These are phyloP conservation scores for Sebastes baramenuke DNA, from an alignment of 2,797 vertebrate genomes.

Conservation along the genomic window DNA sequence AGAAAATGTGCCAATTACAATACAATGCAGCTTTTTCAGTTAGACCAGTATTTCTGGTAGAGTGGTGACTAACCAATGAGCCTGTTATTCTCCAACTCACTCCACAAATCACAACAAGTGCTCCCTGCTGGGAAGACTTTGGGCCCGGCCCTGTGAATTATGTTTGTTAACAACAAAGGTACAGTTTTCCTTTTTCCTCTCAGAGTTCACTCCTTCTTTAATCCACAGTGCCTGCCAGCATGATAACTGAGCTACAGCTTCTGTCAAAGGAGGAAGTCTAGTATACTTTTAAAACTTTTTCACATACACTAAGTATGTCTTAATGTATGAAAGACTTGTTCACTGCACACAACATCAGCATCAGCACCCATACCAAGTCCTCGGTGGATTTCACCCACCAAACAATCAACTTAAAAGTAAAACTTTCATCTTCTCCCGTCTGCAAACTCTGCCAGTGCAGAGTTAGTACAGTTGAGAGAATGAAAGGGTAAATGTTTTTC, in stretches of 20 bases:
- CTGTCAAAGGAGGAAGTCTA: not conserved
- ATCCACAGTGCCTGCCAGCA: constrained; percentile 13
- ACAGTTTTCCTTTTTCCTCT: constrained; percentile 23
- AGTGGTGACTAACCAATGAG: constrained; percentile 1
- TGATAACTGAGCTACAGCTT: constrained; percentile 18
- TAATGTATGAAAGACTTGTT: constrained; percentile 14
- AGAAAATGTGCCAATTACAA: not conserved
- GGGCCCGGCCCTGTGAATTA: constrained; percentile 18
- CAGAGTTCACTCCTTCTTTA: constrained; percentile 10
- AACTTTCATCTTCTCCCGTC: constrained; percentile 24
- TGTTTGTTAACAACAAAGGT: constrained; percentile 29
- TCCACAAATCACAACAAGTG: constrained; percentile 36
- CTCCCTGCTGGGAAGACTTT: constrained; percentile 32
- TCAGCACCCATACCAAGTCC: not conserved
- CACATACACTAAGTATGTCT: not conserved
- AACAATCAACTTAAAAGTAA: constrained; percentile 40
- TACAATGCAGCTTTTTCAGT: not conserved
- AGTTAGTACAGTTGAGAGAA: constrained; percentile 18
- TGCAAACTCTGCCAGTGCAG: not conserved
- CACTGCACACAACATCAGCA: constrained; percentile 9
- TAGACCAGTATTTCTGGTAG: not conserved
- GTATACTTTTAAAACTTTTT: constrained; percentile 18
- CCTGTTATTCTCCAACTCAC: constrained; percentile 2
- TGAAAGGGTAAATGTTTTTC: constrained; percentile 50
- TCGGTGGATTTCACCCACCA: constrained; percentile 22